Evolutionary conservation across 2,113 vertebrate species (phyloP).

Genomic region (Nesoenas mayeri): DNA sequence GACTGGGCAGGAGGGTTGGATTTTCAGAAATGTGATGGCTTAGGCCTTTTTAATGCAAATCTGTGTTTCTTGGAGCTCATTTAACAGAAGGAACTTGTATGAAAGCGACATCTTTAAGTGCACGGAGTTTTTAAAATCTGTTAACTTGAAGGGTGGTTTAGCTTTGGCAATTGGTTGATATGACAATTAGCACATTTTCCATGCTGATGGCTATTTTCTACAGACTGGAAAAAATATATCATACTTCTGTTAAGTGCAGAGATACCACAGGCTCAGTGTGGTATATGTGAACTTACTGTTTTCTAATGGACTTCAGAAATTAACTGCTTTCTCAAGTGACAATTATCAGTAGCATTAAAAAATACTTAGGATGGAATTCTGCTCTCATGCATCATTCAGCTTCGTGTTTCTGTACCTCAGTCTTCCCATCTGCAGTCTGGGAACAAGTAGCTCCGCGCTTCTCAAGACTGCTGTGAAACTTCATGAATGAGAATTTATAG

Average conservation of each 20-base stretch:
- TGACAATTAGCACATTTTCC: background rate
- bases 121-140: background rate
- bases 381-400: background rate
- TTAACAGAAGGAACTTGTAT: background rate
- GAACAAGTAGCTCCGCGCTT: background rate
- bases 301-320: background rate
- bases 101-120: background rate
- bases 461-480: background rate
- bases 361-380: background rate
- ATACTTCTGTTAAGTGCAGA: background rate
- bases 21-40: background rate
- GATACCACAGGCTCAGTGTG: background rate
- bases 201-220: background rate
- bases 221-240: background rate
- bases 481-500: background rate
- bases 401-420: background rate
- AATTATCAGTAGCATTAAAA: background rate
- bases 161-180: background rate
- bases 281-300: background rate
- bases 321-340: background rate
- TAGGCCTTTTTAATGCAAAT: constrained; percentile 46
- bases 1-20: background rate
- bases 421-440: background rate
- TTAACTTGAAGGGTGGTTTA: background rate
- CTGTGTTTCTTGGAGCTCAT: background rate